These are phyloP conservation scores for Vombatus ursinus DNA, from an alignment of 2,113 vertebrate genomes.

Conservation along the genomic window DNA sequence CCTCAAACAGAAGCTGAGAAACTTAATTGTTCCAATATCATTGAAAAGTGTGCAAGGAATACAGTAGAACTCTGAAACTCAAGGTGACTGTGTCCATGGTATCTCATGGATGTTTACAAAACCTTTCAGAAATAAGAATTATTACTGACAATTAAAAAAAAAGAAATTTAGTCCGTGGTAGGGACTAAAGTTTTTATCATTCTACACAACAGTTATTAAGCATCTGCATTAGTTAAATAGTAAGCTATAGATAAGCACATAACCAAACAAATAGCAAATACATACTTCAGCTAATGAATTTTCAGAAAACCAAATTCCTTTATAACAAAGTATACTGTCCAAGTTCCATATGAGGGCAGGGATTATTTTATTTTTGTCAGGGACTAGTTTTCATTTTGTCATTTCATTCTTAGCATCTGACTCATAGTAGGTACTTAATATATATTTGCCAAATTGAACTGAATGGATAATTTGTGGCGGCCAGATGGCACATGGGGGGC, in stretches of 20 bases:
- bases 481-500: neutral
- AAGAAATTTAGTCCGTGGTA: neutral
- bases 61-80: neutral
- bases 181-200: neutral
- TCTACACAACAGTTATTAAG: neutral
- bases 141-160: neutral
- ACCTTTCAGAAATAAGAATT: neutral
- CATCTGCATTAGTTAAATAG: too few species aligned
- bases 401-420: neutral
- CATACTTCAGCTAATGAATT: neutral
- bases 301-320: neutral
- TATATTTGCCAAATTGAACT: neutral
- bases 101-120: neutral
- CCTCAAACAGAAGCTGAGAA: neutral
- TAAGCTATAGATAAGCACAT: too few species aligned
- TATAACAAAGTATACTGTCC: neutral
- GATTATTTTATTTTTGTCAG: neutral
- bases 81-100: neutral
- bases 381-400: neutral
- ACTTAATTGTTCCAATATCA: neutral
- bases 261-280: too few species aligned
- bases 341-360: too few species aligned
- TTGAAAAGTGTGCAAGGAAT: conserved; percentile 3
- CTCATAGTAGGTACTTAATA: neutral
- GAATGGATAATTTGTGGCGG: too few species aligned